A percentile compares a stretch with the other conserved stretches of the same genome.
These are phyloP conservation scores for Macropodus opercularis DNA, from an alignment of 2,797 vertebrate species.

Conservation along the genomic window DNA sequence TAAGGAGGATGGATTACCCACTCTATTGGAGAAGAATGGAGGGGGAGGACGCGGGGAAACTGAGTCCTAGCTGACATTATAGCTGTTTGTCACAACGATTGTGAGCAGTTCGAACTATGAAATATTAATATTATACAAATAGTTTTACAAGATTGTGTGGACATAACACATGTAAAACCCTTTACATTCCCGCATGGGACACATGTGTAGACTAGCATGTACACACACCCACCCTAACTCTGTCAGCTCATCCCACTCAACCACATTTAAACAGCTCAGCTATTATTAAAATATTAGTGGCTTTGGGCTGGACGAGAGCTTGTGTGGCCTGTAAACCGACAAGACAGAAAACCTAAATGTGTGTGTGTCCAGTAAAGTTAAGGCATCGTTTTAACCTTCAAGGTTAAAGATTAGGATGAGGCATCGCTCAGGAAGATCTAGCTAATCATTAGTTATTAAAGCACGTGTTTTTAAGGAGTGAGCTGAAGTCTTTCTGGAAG, in stretches of 20 bases:
- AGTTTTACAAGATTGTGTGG: not conserved
- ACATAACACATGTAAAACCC: not conserved
- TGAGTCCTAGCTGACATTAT: constrained; percentile 12
- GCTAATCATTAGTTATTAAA: too few relatives aligned
- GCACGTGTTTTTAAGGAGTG: too few relatives aligned
- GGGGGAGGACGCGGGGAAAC: constrained; percentile 1
- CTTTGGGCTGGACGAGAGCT: not conserved
- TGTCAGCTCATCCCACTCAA: constrained; percentile 5
- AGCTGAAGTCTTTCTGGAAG: too few relatives aligned
- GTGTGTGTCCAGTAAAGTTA: constrained; percentile 11
- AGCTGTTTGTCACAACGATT: not conserved
- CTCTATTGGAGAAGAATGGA: constrained; percentile 6
- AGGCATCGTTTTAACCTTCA: too few relatives aligned
- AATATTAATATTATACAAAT: not conserved
- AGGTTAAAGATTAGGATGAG: too few relatives aligned
- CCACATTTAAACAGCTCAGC: constrained; percentile 42
- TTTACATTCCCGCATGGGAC: constrained; percentile 33
- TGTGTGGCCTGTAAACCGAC: constrained; percentile 22
- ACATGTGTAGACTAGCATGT: constrained; percentile 24
- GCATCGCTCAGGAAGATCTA: too few relatives aligned
- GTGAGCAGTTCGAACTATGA: not conserved
- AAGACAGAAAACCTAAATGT: constrained; percentile 2
- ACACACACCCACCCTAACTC: constrained; percentile 1
- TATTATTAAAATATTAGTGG: constrained; percentile 26
- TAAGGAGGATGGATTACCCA: constrained; percentile 48